A percentile compares a stretch with the other conserved stretches of the same genome.
Conservation (phyloP, 2,113 vertebrate species). For the Pterocles burchelli region DNA sequence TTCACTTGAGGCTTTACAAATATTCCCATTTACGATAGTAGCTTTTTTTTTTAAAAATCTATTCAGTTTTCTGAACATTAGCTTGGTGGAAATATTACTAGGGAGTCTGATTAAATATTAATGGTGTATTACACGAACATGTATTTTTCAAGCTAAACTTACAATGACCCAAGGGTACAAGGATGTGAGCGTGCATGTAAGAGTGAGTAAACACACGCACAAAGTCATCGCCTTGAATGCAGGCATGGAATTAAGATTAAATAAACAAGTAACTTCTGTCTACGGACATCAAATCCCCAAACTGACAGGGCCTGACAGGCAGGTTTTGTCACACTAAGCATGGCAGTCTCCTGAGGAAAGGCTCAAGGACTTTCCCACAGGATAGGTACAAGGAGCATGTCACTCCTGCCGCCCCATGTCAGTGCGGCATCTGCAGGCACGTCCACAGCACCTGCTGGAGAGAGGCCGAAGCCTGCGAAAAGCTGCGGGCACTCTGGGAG, state of each 20-base stretch:
- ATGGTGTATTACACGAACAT: not conserved
- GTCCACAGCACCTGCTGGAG: not conserved
- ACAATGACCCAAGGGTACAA: not conserved
- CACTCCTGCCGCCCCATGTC: not conserved
- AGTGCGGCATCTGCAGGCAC: not conserved
- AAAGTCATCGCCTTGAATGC: not conserved
- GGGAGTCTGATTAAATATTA: not conserved
- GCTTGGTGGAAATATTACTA: not conserved
- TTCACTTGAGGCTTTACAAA: not conserved
- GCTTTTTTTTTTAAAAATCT: not conserved
- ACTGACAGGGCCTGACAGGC: not conserved
- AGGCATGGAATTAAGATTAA: not conserved
- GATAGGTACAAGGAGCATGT: accelerated
- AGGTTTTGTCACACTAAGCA: not conserved
- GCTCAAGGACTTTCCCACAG: not conserved
- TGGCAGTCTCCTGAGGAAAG: not conserved
- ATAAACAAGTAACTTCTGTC: not conserved
- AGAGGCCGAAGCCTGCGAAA: not conserved
- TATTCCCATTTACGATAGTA: not conserved
- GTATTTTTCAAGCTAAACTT: not conserved
- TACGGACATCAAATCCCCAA: not conserved
- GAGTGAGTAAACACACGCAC: not conserved
- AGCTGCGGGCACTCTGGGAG: accelerated
- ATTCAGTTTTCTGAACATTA: not conserved
- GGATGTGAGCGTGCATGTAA: not conserved